These are phyloP conservation scores for Phoxinus phoxinus DNA, from an alignment of 2,113 vertebrate species.

Conservation along the genomic window DNA sequence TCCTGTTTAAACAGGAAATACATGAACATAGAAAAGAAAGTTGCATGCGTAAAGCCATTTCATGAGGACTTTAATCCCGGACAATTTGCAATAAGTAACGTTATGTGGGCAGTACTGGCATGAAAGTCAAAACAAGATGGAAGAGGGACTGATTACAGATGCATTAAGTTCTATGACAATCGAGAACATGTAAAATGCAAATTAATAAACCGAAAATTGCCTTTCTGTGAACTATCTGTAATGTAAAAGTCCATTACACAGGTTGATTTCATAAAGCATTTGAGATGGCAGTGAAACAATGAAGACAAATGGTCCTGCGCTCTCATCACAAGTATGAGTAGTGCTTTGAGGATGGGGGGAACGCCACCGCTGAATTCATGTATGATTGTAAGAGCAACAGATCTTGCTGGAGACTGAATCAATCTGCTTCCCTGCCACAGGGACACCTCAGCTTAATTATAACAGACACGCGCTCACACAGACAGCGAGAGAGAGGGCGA, in stretches of 20 bases:
- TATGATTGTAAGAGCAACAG: slow-evolving; percentile 34
- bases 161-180: not conserved
- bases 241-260: not conserved
- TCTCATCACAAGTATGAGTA: slow-evolving; percentile 26
- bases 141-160: not conserved
- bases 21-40: not conserved
- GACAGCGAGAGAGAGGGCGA: not conserved
- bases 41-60: not conserved
- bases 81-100: not conserved
- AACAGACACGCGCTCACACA: slow-evolving; percentile 31
- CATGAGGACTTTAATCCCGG: not conserved
- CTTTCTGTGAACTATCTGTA: not conserved
- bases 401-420: slow-evolving; percentile 48
- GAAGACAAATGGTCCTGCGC: slow-evolving; percentile 36
- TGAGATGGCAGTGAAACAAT: slow-evolving; percentile 38
- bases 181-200: not conserved
- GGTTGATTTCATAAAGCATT: slow-evolving; percentile 31
- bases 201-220: not conserved
- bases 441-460: slow-evolving; percentile 44
- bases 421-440: slow-evolving; percentile 53
- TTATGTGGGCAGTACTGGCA: not conserved
- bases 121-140: not conserved
- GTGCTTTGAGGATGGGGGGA: slow-evolving; percentile 7
- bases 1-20: too few relatives aligned
- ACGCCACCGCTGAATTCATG: not conserved